Evolutionary conservation across 2,797 vertebrate species (phyloP), one percentile per base, ranked within the genome.

Genomic region (Aselliscus stoliczkanus): DNA sequence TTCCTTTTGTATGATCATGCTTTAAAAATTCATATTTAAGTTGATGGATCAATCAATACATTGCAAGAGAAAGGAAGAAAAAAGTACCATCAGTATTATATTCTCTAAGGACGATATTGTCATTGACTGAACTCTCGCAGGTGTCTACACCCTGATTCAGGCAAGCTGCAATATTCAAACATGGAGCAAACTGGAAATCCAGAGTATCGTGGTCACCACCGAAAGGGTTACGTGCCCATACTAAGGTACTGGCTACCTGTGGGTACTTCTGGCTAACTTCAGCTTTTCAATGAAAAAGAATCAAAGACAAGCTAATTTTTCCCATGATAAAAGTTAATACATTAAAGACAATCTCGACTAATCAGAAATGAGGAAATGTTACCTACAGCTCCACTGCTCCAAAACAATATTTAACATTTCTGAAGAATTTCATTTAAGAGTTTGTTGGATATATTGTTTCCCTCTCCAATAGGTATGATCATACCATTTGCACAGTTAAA

Each of bases 11-110:
- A 88, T 62, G 44, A 94, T 76, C 44, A 25, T 4, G 23, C 60
- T 86, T 64, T 62, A 2, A 96, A 96, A 72, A 91, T 56, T 97
- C 56, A 54, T 62, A 88, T 96, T 93, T 96, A 94, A 65, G 47
- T 60, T 88, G 87, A 90, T 90, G 21, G 62, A 88, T 58, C 77
- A 94, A 94, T 95, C 76, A 90, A 90, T 89, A 73, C 11, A 77
- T 70, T 91, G 23, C 27, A 31, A 94, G 88, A 80, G 58, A 95
- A 96, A 67, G 27, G 47, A 73, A 92, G 58, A 87, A 82, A 80
- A 77, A 54, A 62, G 34, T 79, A 92, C 34, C 37, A 79, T 73
- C 27, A n/a, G 86, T 77, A 80, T 69, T 80, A 95, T 13, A 95
- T 88, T 85, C 72, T 96, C 60, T 60, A 69, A 93, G 60, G 92